Evolutionary conservation across 2,888 invertebrate species (phyloP), one percentile per base, ranked within the genome.

Genomic region (Geophilus truncorum): DNA sequence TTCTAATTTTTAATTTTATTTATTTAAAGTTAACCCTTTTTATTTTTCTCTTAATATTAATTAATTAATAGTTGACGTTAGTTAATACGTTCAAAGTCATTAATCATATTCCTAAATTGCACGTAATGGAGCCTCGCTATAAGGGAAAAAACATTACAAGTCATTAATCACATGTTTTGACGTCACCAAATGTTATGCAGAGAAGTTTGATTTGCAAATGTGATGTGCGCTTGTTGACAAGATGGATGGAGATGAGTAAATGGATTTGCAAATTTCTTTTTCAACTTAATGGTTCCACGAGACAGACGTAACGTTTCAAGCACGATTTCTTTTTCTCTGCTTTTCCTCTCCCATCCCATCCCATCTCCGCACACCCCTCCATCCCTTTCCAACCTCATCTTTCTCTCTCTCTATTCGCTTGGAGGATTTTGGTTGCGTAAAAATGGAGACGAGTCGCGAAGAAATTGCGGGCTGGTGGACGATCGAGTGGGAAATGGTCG

Each of bases 371-470:
- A n/a, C n/a, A n/a, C 15, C 15, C 15, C 2, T 15, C 3, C n/a
- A 45, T 4, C 4, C n/a, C 75, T 6, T 12, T 23, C 75, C 15
- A 32, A 9, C 75, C n/a, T n/a, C n/a, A n/a, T 12, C 75, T 23
- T 76, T n/a, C 30, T 36, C 30, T 21, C 21, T 2, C 30, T 30
- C n/a, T 62, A 25, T 28, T 62, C 62, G 62, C 25, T 57, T 57
- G 10, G 62, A 23, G 62, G 25, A 62, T 25, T 23, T 57, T 15
- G 62, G 62, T 34, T n/a, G 36, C 21, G 32, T 77, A 77, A 36
- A 77, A 77, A 77, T 34, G 77, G 36, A 77, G 76, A 30, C 28
- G 76, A 76, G 36, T 77, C 77, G 77, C 30, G 21, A 77, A 36
- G 77, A 36, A 77, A 77, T 77, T 34, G 77, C 77, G 32, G 77